A percentile compares a stretch with the other conserved stretches of the same genome.
Conservation (phyloP, 2,888 invertebrate genomes). For the Leptinotarsa tumamoca region DNA sequence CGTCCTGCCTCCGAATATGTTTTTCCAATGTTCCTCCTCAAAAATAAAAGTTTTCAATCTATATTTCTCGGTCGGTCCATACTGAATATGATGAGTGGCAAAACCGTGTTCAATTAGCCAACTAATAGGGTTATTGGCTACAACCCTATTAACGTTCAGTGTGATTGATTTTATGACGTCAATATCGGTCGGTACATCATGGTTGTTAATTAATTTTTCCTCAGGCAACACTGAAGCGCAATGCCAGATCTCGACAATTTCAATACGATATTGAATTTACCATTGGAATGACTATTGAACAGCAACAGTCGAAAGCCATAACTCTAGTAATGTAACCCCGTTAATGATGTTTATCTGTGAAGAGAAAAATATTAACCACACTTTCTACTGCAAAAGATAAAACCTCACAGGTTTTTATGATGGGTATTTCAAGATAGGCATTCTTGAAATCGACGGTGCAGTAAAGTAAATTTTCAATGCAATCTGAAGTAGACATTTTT, state of each 20-base stretch:
- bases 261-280: conserved; percentile 16
- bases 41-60: background rate
- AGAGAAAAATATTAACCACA: too few species aligned
- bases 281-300: background rate
- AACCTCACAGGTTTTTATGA: too few species aligned
- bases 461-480: too few species aligned
- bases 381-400: too few species aligned
- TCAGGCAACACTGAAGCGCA: conserved; percentile 19
- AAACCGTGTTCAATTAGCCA: conserved; percentile 56
- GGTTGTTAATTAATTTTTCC: conserved; percentile 50
- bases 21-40: background rate
- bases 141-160: conserved; percentile 57
- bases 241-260: background rate
- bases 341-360: background rate
- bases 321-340: background rate
- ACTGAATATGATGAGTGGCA: conserved; percentile 33
- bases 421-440: too few species aligned
- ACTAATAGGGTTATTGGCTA: conserved; percentile 58
- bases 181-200: conserved; percentile 46
- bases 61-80: background rate
- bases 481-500: too few species aligned
- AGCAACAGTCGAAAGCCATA: background rate
- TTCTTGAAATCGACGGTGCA: too few species aligned
- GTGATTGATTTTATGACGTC: conserved; percentile 62
- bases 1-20: background rate